Percentiles rank a stretch among this genome's conserved stretches.
Conservation (phyloP, 2,888 invertebrate genomes). For the Elaeidobius kamerunicus region DNA sequence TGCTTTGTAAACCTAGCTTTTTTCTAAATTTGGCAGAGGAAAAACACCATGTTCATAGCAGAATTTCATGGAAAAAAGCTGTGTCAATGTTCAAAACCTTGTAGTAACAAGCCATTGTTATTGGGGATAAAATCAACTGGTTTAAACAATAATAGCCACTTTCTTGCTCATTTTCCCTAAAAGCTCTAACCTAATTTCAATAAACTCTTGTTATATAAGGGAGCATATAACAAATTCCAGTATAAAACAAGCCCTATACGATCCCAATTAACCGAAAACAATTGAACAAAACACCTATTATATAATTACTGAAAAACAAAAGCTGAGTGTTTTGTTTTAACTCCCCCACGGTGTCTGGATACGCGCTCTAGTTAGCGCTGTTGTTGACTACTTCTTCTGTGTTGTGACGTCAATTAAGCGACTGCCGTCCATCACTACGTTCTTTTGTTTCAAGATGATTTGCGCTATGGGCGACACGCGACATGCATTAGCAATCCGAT, state of each 20-base stretch:
- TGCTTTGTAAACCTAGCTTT: no score
- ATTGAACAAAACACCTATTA: slow-evolving; percentile 42
- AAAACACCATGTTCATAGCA: no score
- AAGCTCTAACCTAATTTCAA: slow-evolving; percentile 3
- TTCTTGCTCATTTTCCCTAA: not conserved
- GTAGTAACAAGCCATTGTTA: no score
- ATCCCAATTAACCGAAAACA: slow-evolving; percentile 35
- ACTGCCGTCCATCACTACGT: slow-evolving; percentile 29
- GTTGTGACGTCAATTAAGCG: slow-evolving; percentile 38
- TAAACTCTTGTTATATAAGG: no score
- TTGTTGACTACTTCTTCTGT: slow-evolving; percentile 33
- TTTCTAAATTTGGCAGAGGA: no score
- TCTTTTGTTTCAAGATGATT: slow-evolving; percentile 33
- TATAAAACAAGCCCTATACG: no score
- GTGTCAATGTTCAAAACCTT: no score
- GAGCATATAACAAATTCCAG: slow-evolving; percentile 7
- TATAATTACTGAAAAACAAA: slow-evolving; percentile 37
- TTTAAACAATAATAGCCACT: no score
- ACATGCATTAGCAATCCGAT: slow-evolving; percentile 27
- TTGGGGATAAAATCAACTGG: no score
- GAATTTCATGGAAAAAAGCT: no score
- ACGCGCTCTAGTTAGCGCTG: slow-evolving; percentile 40
- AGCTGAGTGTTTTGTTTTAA: slow-evolving; percentile 36
- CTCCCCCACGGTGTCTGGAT: slow-evolving; percentile 35
- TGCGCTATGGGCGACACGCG: slow-evolving; percentile 35